Evolutionary conservation across 1,140 invertebrate species (phyloP).

Genomic region (Rhizoglyphus robini): DNA sequence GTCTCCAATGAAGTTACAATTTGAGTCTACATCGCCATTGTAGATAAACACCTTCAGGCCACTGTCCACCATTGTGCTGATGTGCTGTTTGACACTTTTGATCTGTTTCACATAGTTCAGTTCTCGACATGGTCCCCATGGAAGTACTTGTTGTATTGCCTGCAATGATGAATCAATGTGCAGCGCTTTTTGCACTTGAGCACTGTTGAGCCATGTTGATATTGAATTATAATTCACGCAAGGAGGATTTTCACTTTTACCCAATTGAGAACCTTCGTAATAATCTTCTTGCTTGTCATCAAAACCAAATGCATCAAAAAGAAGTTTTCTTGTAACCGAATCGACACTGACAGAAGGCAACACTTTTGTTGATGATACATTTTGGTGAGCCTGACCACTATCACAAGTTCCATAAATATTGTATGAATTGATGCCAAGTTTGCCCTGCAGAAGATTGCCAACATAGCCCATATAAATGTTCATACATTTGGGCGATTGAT

Average conservation of each 20-base stretch:
- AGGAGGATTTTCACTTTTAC: constrained; percentile 26
- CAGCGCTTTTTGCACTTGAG: constrained; percentile 33
- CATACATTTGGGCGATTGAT: not conserved
- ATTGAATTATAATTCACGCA: constrained; percentile 32
- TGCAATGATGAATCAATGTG: constrained; percentile 34
- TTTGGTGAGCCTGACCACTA: not conserved
- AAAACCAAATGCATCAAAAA: too few relatives aligned
- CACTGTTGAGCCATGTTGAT: constrained; percentile 32
- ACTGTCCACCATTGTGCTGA: constrained; percentile 23
- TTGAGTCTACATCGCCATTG: constrained; percentile 46
- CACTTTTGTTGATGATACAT: not conserved
- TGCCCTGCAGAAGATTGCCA: not conserved
- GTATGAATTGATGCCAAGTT: constrained; percentile 33
- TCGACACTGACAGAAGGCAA: too few relatives aligned
- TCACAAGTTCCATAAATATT: constrained; percentile 34
- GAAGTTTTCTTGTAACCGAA: too few relatives aligned
- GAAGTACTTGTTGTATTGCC: too few relatives aligned
- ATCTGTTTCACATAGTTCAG: constrained; percentile 30
- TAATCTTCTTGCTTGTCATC: too few relatives aligned
- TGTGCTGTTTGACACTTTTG: constrained; percentile 30
- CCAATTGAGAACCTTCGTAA: too few relatives aligned
- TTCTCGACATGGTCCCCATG: constrained; percentile 19
- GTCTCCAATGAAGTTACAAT: constrained; percentile 43
- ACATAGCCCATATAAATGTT: not conserved
- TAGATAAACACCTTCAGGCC: constrained; percentile 39